Base-by-base conservation (phyloP, 1,140 invertebrate species). In the Anoplolepis gracilipes region DNA sequence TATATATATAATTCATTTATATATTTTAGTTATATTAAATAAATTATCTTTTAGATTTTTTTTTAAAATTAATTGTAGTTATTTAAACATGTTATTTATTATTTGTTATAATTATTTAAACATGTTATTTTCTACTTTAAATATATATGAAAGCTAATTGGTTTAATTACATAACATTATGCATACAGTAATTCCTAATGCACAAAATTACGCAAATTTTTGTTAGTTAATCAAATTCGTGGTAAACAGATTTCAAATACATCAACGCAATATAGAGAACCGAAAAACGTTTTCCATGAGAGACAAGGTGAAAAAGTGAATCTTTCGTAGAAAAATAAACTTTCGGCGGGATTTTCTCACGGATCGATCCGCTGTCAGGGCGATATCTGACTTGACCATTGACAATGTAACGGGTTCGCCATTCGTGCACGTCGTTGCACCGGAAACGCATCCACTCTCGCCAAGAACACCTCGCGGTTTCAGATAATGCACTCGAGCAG, bases 391-490 rank as follows among this genome's bases (percentile, higher is more conserved):
- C 61, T 13, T 79, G 77, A 70, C 62, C 19, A 28, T 59, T 81
- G 78, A 81, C 65, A 59, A 82, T 7, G 39, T 57, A 85, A 85
- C 73, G 61, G 69, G 46, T 82, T 73, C 57, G 69, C 76, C 42
- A 82, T 88, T 82, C 81, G 76, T 53, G 42, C 53, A 36, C 42
- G 39, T 46, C 55, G 67, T 79, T 65, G 75, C 84, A 62, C 36
- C 69, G 49, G 88, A 87, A 90, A 87, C 75, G 81, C 86, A 89
- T 78, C 49, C 88, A 73, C 84, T 82, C 73, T 73, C 61, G 53
- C 84, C 82, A 90, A 90, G 88, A 88, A 86, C 89, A 85, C 77
- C 87, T 88, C 88, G 90, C 89, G 89, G 90, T 90, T 90, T 84
- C 87, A 85, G 89, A 90, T 88, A 88, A 90, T 90, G 89, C 89